Base-by-base conservation (phyloP, 2,113 vertebrate species). In the Cyrtonyx montezumae region DNA sequence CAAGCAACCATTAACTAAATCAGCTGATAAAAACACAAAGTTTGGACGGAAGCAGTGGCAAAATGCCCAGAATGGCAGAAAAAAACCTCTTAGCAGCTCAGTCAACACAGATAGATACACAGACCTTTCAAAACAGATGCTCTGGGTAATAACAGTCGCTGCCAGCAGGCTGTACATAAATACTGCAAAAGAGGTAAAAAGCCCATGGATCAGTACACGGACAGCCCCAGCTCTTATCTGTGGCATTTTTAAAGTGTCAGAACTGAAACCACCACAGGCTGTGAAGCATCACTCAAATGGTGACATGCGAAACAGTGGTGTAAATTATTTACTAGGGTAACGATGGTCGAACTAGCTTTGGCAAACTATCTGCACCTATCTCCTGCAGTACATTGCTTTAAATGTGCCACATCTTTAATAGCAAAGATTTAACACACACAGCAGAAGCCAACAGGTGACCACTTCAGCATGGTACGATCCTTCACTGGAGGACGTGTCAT, bases 221-320 rank as follows among this genome's bases (percentile, higher is more conserved):
- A 76, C 67, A n/a, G n/a, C n/a, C n/a, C n/a, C n/a, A n/a, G n/a
- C n/a, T n/a, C n/a, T n/a, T n/a, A n/a, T n/a, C n/a, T 3, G 62
- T 7, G 17, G 83, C 79, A n/a, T 94, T 96, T 95, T 90, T 78
- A 61, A 96, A 95, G 91, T 86, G 94, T 94, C 95, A 96, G 51
- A 68, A 58, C 82, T 65, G 43, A 94, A 94, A 93, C 70, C 25
- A 80, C 74, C 79, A 23, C 61, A 28, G 63, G 56, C 78, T 63
- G 67, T 74, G 92, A 94, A 95, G 94, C n/a, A 78, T 45, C 80
- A 67, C 68, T 90, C 58, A 36, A 92, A 86, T 83, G 95, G 63
- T 83, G 94, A 81, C 37, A 62, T 6, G 66, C 71, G 42, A 77
- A 77, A 19, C 84, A 84, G 43, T 3, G 66, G 45, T 48, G 30